Conservation (phyloP, 2,113 vertebrate genomes). For the Phycodurus eques region DNA sequence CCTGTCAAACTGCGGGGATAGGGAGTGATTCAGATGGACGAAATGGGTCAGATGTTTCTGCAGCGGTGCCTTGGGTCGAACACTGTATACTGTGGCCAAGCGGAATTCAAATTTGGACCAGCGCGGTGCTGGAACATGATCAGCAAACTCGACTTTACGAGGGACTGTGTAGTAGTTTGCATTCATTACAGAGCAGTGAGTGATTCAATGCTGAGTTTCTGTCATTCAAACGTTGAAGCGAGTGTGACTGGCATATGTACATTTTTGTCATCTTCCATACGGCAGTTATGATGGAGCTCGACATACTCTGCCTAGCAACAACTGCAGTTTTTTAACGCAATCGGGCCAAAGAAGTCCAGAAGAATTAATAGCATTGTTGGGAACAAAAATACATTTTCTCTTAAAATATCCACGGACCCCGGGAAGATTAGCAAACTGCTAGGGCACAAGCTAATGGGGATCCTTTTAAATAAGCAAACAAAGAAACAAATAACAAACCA, state of each 20-base stretch:
- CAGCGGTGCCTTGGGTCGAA: constrained; percentile 18
- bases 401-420: no score
- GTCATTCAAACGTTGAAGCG: not conserved
- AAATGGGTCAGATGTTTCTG: constrained; percentile 37
- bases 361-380: no score
- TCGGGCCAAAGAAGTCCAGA: no score
- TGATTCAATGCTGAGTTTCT: not conserved
- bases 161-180: not conserved
- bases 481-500: no score
- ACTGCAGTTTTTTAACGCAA: no score
- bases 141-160: not conserved
- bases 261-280: not conserved
- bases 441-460: no score
- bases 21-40: constrained; percentile 38
- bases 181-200: not conserved
- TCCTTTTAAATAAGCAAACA: no score
- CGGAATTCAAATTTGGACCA: constrained; percentile 17
- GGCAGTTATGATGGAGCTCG: not conserved
- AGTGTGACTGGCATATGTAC: not conserved
- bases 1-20: constrained; percentile 21
- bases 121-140: not conserved
- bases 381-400: no score
- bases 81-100: not conserved
- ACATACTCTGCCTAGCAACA: not conserved
- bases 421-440: no score